A percentile compares a stretch with the other conserved stretches of the same genome.
These are phyloP conservation scores for Neolamprologus hecqui DNA, from an alignment of 2,113 vertebrate species.

Conservation along the genomic window DNA sequence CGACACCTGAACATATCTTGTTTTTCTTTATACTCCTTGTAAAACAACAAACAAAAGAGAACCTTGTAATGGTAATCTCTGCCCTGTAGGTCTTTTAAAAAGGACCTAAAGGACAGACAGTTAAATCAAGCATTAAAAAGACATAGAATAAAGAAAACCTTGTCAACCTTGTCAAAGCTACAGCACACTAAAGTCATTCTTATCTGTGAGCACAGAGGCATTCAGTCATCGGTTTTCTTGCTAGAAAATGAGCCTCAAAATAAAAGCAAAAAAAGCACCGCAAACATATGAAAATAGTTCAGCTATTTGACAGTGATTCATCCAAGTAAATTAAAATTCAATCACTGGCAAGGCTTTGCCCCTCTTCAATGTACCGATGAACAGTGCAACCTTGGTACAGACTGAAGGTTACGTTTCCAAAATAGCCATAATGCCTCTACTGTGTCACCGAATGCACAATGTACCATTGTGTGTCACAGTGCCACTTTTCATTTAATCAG, in stretches of 20 bases:
- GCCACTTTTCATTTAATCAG: constrained; percentile 46
- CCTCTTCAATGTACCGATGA: neutral
- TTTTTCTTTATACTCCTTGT: neutral
- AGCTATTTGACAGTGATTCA: neutral
- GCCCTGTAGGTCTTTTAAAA: neutral
- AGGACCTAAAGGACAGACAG: neutral
- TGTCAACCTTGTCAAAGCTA: neutral
- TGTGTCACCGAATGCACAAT: constrained; percentile 28
- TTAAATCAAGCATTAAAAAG: neutral
- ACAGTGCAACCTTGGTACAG: constrained; percentile 5
- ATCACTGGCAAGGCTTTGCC: neutral
- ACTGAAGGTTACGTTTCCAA: constrained; percentile 36
- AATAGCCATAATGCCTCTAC: constrained; percentile 10
- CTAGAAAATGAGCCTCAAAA: neutral
- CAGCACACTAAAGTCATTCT: neutral
- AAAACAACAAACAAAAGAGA: neutral
- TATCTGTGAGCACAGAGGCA: neutral
- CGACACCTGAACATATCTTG: neutral
- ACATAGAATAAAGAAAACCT: neutral
- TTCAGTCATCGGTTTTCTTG: neutral
- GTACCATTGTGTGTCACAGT: constrained; percentile 17
- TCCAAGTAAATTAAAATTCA: neutral
- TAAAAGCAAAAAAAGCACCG: neutral
- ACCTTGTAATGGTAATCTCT: neutral
- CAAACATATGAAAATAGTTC: neutral